phyloP scores from a whole-genome alignment of 2,888 invertebrate genomes.

The Tetheella fluctuosa region DNA sequence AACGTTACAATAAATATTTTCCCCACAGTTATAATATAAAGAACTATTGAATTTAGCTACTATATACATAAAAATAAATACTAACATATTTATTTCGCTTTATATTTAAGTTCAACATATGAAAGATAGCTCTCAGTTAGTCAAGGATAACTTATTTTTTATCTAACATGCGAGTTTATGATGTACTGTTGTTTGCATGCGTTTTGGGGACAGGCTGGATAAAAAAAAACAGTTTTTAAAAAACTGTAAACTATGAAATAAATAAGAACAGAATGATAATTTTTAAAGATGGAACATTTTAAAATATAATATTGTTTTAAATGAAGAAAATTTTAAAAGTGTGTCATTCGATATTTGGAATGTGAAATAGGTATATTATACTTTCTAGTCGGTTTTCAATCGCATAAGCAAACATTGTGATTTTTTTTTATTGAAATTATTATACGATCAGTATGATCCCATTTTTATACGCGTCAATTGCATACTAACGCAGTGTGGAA shows the following conservation, averaged over 20 bases:
- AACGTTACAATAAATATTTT: conserved; percentile 4
- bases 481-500: conserved; percentile 39
- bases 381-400: conserved; percentile 26
- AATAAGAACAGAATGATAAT: too few species aligned
- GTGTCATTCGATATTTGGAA: too few species aligned
- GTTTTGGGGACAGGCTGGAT: conserved; percentile 24
- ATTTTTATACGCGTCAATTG: conserved; percentile 24
- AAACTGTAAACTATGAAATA: too few species aligned
- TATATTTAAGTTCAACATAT: conserved; percentile 50
- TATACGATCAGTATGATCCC: conserved; percentile 28
- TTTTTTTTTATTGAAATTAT: conserved; percentile 30
- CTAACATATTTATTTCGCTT: conserved; percentile 82
- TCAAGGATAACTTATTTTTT: conserved; percentile 45
- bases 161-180: conserved; percentile 29
- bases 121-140: conserved; percentile 49
- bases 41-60: conserved; percentile 47
- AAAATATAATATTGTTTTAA: too few species aligned
- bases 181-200: conserved; percentile 23
- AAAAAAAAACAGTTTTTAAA: neutral
- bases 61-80: conserved; percentile 48
- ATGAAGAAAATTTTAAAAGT: too few species aligned
- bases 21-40: conserved; percentile 12
- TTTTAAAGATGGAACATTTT: too few species aligned
- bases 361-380: conserved; percentile 3
- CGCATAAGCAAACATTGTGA: conserved; percentile 34